Conservation (phyloP, 1,140 invertebrate genomes). For the Neoseiulus cucumeris region DNA sequence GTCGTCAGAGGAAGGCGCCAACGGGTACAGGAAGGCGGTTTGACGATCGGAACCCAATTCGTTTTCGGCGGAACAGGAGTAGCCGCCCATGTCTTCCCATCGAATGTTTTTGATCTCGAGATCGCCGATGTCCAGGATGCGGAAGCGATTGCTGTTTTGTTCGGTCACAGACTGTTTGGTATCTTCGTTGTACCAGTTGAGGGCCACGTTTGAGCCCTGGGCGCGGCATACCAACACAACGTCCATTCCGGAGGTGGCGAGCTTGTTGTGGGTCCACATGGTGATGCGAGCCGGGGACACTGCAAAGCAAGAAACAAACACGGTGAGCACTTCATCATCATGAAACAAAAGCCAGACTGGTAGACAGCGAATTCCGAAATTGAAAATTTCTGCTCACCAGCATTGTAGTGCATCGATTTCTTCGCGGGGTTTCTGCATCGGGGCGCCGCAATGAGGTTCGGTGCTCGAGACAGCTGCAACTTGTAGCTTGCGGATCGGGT, state of each 20-base stretch:
- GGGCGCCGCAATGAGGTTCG: conserved; percentile 12
- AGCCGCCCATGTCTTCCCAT: conserved; percentile 59
- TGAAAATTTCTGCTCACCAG: no score
- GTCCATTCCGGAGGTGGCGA: conserved; percentile 37
- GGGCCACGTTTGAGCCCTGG: conserved; percentile 36
- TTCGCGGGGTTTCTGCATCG: background rate
- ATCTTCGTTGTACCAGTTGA: conserved; percentile 36
- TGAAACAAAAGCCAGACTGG: no score
- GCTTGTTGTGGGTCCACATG: conserved; percentile 28
- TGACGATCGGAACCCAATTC: conserved; percentile 38
- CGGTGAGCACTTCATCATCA: no score
- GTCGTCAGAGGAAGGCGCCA: no score
- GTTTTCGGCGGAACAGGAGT: conserved; percentile 49
- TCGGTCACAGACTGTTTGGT: background rate
- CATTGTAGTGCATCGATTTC: background rate
- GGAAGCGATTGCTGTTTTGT: conserved; percentile 14
- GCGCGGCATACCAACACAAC: conserved; percentile 47
- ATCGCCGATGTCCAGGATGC: conserved; percentile 46
- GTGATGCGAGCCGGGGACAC: conserved; percentile 31
- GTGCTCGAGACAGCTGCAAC: background rate
- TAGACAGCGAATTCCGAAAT: no score
- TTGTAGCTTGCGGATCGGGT: background rate
- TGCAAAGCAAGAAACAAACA: conserved; percentile 10
- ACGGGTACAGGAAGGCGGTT: conserved; percentile 53
- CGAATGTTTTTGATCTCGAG: conserved; percentile 43